A percentile compares a stretch with the other conserved stretches of the same genome.
Conservation (phyloP, 2,888 invertebrate genomes). For the Andrena flavipes region DNA sequence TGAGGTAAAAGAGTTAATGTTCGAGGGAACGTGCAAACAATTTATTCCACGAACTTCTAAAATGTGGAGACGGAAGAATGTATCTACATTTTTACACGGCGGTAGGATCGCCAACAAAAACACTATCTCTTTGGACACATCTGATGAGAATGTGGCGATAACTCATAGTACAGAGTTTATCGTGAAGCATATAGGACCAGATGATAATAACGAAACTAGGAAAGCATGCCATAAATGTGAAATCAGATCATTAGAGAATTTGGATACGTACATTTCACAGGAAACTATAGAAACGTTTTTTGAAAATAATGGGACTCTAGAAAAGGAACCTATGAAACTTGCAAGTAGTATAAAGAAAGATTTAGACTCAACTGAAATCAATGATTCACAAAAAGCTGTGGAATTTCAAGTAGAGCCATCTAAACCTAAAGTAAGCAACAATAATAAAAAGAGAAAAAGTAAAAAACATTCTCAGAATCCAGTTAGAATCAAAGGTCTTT, state of each 20-base stretch:
- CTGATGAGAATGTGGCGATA: constrained; percentile 75
- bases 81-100: constrained; percentile 78
- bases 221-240: neutral
- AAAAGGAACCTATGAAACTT: neutral
- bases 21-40: constrained; percentile 79
- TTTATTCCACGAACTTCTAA: constrained; percentile 78
- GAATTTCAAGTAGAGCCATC: constrained; percentile 35
- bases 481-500: neutral
- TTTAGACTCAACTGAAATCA: neutral
- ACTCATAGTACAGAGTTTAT: constrained; percentile 76
- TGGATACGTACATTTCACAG: neutral
- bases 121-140: constrained; percentile 75
- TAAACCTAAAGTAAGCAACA: constrained; percentile 22
- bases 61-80: constrained; percentile 81
- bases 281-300: constrained; percentile 21
- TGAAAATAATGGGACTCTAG: neutral
- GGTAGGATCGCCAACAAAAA: constrained; percentile 79
- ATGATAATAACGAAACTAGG: constrained; percentile 9
- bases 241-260: neutral
- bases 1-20: constrained; percentile 76
- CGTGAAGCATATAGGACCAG: constrained; percentile 60
- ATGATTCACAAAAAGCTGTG: neutral
- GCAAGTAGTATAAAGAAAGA: neutral
- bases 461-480: constrained; percentile 25
- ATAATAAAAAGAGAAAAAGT: constrained; percentile 14